phyloP scores from a whole-genome alignment of 2,888 invertebrate genomes.

The Athalia circularis region DNA sequence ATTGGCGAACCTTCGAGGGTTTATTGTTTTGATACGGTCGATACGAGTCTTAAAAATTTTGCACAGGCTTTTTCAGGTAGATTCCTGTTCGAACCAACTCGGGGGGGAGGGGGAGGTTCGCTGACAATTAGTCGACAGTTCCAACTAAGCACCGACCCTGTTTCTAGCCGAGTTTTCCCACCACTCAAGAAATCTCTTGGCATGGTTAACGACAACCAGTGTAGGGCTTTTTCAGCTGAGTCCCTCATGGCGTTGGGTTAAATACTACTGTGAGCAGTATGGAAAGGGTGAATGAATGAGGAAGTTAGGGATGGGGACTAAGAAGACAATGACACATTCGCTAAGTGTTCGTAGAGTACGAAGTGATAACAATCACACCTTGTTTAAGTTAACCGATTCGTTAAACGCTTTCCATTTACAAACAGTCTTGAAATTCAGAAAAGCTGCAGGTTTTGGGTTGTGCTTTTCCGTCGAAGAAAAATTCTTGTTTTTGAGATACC shows the following conservation, averaged over 20 bases:
- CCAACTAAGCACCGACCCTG: slow-evolving; percentile 35
- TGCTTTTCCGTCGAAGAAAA: too few relatives aligned
- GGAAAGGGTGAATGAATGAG: background rate
- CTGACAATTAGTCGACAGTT: slow-evolving; percentile 41
- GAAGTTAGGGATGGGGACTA: background rate
- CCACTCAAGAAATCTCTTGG: slow-evolving; percentile 23
- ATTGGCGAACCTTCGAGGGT: too few relatives aligned
- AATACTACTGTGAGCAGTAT: too few relatives aligned
- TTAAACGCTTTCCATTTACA: slow-evolving; percentile 28
- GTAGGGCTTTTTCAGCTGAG: slow-evolving; percentile 18
- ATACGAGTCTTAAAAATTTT: background rate
- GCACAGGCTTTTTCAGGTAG: slow-evolving; percentile 21
- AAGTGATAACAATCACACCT: slow-evolving; percentile 33
- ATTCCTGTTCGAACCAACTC: slow-evolving; percentile 24
- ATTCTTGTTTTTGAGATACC: too few relatives aligned
- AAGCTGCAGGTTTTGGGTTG: background rate
- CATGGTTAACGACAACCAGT: slow-evolving; percentile 33
- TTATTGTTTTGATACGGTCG: slow-evolving; percentile 1
- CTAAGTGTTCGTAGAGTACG: slow-evolving; percentile 12
- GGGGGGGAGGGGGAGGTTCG: slow-evolving; percentile 24
- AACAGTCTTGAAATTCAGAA: background rate
- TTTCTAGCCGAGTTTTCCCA: slow-evolving; percentile 6
- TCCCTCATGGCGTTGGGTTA: background rate
- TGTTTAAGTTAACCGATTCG: slow-evolving; percentile 37
- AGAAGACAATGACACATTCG: slow-evolving; percentile 37